These are phyloP conservation scores for Mandrillus leucophaeus DNA, from an alignment of 2,113 vertebrate species.

Conservation along the genomic window DNA sequence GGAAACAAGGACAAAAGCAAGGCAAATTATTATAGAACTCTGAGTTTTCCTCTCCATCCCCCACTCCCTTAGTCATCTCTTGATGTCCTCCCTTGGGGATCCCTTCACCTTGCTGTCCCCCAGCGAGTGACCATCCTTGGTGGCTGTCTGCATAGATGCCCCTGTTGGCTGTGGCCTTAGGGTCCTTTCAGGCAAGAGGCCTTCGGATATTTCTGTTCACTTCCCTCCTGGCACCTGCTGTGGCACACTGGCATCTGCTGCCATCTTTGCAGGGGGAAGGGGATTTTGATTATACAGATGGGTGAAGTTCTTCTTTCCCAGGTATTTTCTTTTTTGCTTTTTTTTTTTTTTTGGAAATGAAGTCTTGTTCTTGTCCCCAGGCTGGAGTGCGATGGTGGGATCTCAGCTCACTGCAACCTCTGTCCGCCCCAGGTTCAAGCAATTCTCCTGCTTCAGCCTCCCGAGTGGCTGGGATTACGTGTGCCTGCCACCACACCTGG, in stretches of 20 bases:
- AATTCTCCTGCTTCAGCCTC: too few species aligned
- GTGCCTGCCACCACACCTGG: too few species aligned
- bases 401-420: too few species aligned
- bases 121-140: not conserved
- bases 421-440: too few species aligned
- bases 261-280: not conserved
- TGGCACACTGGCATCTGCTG: not conserved
- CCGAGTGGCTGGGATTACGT: too few species aligned
- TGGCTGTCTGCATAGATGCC: not conserved
- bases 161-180: not conserved
- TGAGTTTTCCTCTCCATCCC: not conserved
- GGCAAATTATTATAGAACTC: not conserved
- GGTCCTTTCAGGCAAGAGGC: not conserved
- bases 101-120: not conserved
- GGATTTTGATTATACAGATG: not conserved
- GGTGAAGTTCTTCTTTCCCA: not conserved
- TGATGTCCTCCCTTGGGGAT: not conserved
- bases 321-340: not conserved
- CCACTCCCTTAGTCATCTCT: not conserved
- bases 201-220: not conserved
- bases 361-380: too few species aligned
- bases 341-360: too few species aligned
- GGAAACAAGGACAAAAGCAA: not conserved
- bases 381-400: too few species aligned
- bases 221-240: accelerated